Conservation (phyloP, 2,888 invertebrate species). For the Selenia dentaria region DNA sequence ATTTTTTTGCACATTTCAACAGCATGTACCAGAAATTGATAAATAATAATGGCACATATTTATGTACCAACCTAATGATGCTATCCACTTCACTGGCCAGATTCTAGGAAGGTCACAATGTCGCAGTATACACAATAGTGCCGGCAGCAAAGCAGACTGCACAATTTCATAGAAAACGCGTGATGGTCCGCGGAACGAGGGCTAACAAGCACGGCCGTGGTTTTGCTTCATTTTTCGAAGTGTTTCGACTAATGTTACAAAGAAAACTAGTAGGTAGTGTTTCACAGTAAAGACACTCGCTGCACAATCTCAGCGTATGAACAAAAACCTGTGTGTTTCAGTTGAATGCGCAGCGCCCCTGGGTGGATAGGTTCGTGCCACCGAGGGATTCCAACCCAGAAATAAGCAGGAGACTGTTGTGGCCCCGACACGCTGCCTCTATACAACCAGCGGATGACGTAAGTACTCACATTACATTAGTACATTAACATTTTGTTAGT, state of each 20-base stretch:
- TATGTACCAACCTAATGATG: constrained; percentile 28
- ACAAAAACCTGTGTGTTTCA: constrained; percentile 48
- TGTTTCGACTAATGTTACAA: constrained; percentile 43
- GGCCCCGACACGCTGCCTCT: too few relatives aligned
- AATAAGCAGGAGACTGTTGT: constrained; percentile 47
- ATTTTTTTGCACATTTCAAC: constrained; percentile 24
- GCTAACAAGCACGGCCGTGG: constrained; percentile 18
- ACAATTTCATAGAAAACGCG: constrained; percentile 45
- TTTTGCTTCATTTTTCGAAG: constrained; percentile 40
- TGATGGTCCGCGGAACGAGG: constrained; percentile 46
- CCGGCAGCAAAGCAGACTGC: constrained; percentile 29
- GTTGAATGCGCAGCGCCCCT: constrained; percentile 54
- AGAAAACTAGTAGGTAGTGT: constrained; percentile 48
- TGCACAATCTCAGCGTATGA: constrained; percentile 11
- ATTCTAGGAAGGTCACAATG: constrained; percentile 40
- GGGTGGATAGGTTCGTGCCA: constrained; percentile 68
- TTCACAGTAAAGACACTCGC: constrained; percentile 43
- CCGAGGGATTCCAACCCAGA: constrained; percentile 57
- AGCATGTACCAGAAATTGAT: constrained; percentile 39
- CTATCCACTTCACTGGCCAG: constrained; percentile 43
- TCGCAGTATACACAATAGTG: too few relatives aligned
- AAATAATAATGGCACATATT: constrained; percentile 39
- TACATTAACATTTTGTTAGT: too few relatives aligned
- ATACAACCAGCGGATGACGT: too few relatives aligned
- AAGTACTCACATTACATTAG: too few relatives aligned